Conservation (phyloP, 2,888 invertebrate genomes). For the Hydrotaea diabolus region DNA sequence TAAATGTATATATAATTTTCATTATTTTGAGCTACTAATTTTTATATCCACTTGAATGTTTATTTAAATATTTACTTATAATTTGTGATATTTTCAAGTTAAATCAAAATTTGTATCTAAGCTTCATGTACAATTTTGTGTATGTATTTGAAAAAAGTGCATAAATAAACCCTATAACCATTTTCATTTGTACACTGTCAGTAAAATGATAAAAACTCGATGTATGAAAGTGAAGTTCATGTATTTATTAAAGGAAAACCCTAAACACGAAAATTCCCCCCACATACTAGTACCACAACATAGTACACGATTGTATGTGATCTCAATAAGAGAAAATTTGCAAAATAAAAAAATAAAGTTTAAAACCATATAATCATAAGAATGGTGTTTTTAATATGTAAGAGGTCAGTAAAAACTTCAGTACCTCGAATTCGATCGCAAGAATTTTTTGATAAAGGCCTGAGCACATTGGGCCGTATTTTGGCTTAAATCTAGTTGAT, state of each 20-base stretch:
- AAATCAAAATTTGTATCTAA: neutral
- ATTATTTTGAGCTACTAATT: too few species aligned
- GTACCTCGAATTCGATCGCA: too few species aligned
- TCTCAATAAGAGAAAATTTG: conserved; percentile 4
- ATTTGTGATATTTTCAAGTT: neutral
- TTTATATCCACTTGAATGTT: neutral
- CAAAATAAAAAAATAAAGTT: neutral
- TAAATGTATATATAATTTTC: too few species aligned
- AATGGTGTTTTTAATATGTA: too few species aligned
- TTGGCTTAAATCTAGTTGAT: too few species aligned
- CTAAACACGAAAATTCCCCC: neutral
- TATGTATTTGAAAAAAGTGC: too few species aligned
- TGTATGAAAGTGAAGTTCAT: neutral
- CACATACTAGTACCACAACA: neutral
- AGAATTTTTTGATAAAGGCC: too few species aligned
- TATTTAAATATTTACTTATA: neutral
- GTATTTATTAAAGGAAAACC: neutral
- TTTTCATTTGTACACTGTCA: neutral
- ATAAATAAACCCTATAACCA: too few species aligned
- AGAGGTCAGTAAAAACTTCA: too few species aligned
- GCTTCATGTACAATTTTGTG: neutral
- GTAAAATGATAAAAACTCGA: neutral
- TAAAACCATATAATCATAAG: neutral
- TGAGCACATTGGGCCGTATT: too few species aligned
- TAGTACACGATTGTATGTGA: neutral